These are phyloP conservation scores for Andrena hattorfiana DNA, from an alignment of 2,888 invertebrate genomes.

Conservation along the genomic window DNA sequence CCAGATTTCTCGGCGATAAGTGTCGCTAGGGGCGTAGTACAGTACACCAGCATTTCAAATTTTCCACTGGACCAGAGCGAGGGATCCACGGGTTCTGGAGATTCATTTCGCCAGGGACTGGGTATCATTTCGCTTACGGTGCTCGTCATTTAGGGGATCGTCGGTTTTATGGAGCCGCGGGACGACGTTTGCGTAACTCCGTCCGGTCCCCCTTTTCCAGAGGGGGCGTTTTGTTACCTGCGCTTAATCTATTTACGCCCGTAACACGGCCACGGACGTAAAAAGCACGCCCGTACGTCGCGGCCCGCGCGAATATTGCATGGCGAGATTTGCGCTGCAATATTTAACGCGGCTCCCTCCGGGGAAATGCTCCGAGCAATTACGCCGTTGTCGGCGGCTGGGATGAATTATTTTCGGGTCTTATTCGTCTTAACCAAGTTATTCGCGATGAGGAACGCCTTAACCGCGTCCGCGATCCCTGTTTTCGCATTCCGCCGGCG, in stretches of 20 bases:
- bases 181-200: constrained; percentile 36
- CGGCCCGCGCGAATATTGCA: constrained; percentile 6
- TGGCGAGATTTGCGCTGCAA: constrained; percentile 25
- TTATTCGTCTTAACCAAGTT: constrained; percentile 3
- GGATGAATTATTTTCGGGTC: constrained; percentile 22
- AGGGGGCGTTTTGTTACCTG: constrained; percentile 35
- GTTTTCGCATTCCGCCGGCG: neutral
- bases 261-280: constrained; percentile 21
- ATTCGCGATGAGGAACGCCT: neutral
- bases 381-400: constrained; percentile 29
- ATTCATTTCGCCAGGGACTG: neutral
- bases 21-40: no score
- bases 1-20: no score
- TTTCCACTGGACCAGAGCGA: neutral
- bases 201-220: neutral
- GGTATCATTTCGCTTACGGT: constrained; percentile 4
- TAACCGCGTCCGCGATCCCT: neutral
- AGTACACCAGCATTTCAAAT: neutral
- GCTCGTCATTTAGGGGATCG: constrained; percentile 30
- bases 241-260: constrained; percentile 46
- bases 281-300: constrained; percentile 32
- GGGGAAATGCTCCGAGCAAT: constrained; percentile 21
- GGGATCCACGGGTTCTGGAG: neutral
- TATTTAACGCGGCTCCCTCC: constrained; percentile 29
- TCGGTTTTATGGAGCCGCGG: constrained; percentile 24